phyloP scores from a whole-genome alignment of 2,113 vertebrate species.

The Glareola pratincola region DNA sequence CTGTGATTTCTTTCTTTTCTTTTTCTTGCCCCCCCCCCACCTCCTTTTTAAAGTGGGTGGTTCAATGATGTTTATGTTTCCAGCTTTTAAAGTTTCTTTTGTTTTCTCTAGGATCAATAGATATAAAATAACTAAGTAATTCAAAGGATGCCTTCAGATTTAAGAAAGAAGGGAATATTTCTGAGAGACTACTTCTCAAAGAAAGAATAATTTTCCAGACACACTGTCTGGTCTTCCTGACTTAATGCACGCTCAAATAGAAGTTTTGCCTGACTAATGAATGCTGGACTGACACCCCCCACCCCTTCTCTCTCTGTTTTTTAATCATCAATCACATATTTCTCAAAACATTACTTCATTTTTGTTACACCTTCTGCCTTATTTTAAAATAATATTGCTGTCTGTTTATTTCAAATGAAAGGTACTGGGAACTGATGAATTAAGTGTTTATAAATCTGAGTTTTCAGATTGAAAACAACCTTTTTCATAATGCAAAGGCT shows the following conservation, averaged over 20 bases:
- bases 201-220: conserved; percentile 57
- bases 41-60: background rate
- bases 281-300: background rate
- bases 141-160: conserved; percentile 51
- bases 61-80: conserved; percentile 73
- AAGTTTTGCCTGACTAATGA: conserved; percentile 62
- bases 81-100: conserved; percentile 75
- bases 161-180: conserved; percentile 63
- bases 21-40: background rate
- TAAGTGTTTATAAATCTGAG: conserved; percentile 60
- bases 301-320: conserved; percentile 56
- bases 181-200: conserved; percentile 30
- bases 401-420: conserved; percentile 63
- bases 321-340: conserved; percentile 64
- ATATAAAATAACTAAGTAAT: conserved; percentile 42
- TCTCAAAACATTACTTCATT: conserved; percentile 63
- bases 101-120: conserved; percentile 55
- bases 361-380: conserved; percentile 67
- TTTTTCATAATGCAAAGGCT: conserved; percentile 24
- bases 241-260: conserved; percentile 32
- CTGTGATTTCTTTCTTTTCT: conserved; percentile 78
- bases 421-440: background rate
- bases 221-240: conserved; percentile 47
- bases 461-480: conserved; percentile 8
- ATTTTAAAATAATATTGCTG: conserved; percentile 59